phyloP scores from a whole-genome alignment of 2,888 invertebrate genomes.

The Ametastegia equiseti region DNA sequence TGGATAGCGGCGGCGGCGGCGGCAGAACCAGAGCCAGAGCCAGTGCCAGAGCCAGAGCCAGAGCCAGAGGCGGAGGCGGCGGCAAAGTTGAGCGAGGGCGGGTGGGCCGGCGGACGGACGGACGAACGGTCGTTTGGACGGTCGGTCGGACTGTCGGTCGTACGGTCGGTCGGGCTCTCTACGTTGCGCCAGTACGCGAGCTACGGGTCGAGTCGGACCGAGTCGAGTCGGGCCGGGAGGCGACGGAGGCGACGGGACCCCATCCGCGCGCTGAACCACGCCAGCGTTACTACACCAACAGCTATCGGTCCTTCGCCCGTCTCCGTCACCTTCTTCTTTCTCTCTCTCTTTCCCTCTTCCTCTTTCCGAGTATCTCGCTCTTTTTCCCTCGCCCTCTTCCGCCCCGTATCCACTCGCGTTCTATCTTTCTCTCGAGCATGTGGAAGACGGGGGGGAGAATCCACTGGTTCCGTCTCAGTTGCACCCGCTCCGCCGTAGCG shows the following conservation, averaged over 20 bases:
- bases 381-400: constrained; percentile 50
- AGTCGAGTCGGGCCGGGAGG: constrained; percentile 65
- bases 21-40: constrained; percentile 51
- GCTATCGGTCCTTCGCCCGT: constrained; percentile 54
- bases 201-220: constrained; percentile 38
- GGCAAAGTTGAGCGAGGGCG: constrained; percentile 48
- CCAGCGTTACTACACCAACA: constrained; percentile 66
- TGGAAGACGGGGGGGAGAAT: constrained; percentile 49
- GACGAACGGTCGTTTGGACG: constrained; percentile 62
- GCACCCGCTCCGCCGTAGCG: constrained; percentile 54
- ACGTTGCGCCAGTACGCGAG: constrained; percentile 40
- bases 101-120: constrained; percentile 57
- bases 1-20: constrained; percentile 59
- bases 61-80: constrained; percentile 50
- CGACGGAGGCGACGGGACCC: constrained; percentile 49
- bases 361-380: constrained; percentile 53
- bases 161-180: constrained; percentile 34
- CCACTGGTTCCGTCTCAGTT: constrained; percentile 51
- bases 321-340: constrained; percentile 50
- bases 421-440: constrained; percentile 50
- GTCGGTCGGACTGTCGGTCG: too few relatives aligned
- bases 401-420: constrained; percentile 52
- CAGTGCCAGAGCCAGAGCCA: constrained; percentile 41
- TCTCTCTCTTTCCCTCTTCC: constrained; percentile 53
- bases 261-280: constrained; percentile 50